These are phyloP conservation scores for Bucco capensis DNA, from an alignment of 2,113 vertebrate genomes.

Conservation along the genomic window DNA sequence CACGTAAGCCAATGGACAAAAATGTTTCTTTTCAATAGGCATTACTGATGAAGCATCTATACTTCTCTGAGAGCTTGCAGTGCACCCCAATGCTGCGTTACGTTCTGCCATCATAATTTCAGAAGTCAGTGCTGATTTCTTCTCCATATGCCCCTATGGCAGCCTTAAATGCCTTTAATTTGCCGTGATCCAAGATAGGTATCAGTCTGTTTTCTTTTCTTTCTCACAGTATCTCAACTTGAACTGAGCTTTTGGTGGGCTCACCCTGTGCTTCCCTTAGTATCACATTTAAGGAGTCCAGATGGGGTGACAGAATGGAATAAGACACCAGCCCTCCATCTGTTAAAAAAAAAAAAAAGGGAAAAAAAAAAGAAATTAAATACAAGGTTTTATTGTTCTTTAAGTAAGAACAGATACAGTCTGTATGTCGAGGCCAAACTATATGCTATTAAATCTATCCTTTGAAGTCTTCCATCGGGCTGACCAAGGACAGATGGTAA, in stretches of 20 bases:
- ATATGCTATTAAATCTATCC: constrained; percentile 79
- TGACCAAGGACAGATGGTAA: constrained; percentile 83
- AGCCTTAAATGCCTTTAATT: constrained; percentile 46
- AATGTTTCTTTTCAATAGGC: not conserved
- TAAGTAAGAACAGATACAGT: constrained; percentile 82
- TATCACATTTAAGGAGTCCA: constrained; percentile 64
- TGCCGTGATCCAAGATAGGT: not conserved
- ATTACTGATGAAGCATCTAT: not conserved
- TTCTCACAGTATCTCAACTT: constrained; percentile 29
- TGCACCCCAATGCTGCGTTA: not conserved
- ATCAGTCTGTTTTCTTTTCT: constrained; percentile 33
- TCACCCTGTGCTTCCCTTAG: constrained; percentile 52
- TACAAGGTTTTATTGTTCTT: constrained; percentile 81
- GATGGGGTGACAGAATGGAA: constrained; percentile 77
- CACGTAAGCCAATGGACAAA: not conserved
- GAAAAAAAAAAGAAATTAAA: constrained; percentile 57
- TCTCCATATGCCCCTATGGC: not conserved
- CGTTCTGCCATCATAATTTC: not conserved
- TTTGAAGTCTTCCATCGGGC: constrained; percentile 69
- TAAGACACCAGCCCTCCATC: constrained; percentile 79
- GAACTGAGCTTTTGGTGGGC: constrained; percentile 55
- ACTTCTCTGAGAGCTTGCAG: not conserved
- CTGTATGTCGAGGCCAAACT: constrained; percentile 78
- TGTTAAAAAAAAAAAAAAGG: constrained; percentile 68
- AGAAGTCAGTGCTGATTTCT: constrained; percentile 13